Evolutionary conservation across 1,140 invertebrate species (phyloP).

Genomic region (Scaptomyza graminum): DNA sequence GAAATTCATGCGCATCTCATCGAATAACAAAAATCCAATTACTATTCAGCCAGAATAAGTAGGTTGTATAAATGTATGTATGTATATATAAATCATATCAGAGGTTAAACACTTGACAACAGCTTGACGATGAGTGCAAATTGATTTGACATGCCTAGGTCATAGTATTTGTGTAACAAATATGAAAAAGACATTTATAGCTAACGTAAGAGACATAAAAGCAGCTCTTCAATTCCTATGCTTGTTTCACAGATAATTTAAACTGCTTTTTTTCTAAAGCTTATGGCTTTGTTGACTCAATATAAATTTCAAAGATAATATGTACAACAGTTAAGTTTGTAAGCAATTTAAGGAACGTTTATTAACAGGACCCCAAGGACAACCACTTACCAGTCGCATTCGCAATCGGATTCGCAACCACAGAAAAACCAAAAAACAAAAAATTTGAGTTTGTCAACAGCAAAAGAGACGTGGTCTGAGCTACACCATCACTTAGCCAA

Average conservation of each 20-base stretch:
- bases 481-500: constrained; percentile 5
- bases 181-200: too few relatives aligned
- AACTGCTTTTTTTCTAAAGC: neutral
- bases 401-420: constrained; percentile 2
- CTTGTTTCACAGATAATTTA: neutral
- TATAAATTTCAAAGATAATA: neutral
- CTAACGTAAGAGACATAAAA: neutral
- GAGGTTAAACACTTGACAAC: constrained; percentile 18
- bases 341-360: constrained; percentile 31
- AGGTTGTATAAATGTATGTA: neutral
- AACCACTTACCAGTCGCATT: constrained; percentile 26
- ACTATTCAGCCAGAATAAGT: constrained; percentile 36
- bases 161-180: neutral
- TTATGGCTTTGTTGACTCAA: too few relatives aligned
- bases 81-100: constrained; percentile 21
- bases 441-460: constrained; percentile 27
- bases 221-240: too few relatives aligned
- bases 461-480: constrained; percentile 30
- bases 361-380: constrained; percentile 50
- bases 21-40: constrained; percentile 39
- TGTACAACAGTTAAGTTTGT: neutral
- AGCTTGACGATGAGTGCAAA: constrained; percentile 32
- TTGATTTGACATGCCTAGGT: constrained; percentile 27
- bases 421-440: constrained; percentile 19
- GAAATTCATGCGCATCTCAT: constrained; percentile 29